Evolutionary conservation across 1,140 invertebrate species (phyloP), one percentile per base, ranked within the genome.

Genomic region (Nomia melanderi): DNA sequence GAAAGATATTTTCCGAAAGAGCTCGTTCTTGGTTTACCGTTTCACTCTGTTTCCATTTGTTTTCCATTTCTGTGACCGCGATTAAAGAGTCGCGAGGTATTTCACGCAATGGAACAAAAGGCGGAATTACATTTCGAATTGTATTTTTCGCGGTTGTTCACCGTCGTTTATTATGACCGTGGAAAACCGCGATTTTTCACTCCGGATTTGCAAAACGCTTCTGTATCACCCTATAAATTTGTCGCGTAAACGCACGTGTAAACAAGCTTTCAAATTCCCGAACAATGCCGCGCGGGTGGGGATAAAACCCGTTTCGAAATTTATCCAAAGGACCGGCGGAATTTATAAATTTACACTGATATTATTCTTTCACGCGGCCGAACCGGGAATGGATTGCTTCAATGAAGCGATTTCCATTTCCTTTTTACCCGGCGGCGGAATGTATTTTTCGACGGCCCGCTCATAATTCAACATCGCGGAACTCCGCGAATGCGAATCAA

Each of bases 151-250:
- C n/a, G 29, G 27, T 29, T 44, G 25, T 31, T 31, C 56, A 14
- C 29, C 57, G 29, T 1, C 54, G 41, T 69, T 76, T 50, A 67
- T 76, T 76, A 59, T 39, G 9, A 1, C 71, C 14, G 17, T 14
- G 14, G 41, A 14, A 50, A 57, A 20, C n/a, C 25, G 11, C 17
- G 54, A 76, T 76, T 69, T 76, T 69, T 76, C 73, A 76, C 3
- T 4, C n/a, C 20, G 29, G 31, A 76, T 76, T 76, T 76, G 54
- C 23, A 59, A 69, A 76, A 69, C 23, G 54, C 23, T 59, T n/a
- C 73, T 41, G 31, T 17, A 33, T 60, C 17, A 11, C 2, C n/a
- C 53, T 59, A 69, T 76, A 76, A 69, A 69, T 76, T 69, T 27
- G 1, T 11, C 54, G 6, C 25, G 67, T 47, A 33, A 60, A 59